Percentiles rank a stretch among this genome's conserved stretches.
Conservation (phyloP, 2,113 vertebrate genomes). For the Menidia beryllina region DNA sequence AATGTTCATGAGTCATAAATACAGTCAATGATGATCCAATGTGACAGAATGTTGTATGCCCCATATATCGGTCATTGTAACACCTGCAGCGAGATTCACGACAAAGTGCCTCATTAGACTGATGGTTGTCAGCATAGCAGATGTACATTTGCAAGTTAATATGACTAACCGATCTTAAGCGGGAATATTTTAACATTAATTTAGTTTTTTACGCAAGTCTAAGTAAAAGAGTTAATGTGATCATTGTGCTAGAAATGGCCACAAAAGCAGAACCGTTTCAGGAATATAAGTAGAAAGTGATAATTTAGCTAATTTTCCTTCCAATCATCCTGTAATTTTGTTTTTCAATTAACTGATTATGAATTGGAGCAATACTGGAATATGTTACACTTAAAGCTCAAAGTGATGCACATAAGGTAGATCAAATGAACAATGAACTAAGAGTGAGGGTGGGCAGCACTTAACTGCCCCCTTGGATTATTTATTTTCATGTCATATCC, state of each 20-base stretch:
- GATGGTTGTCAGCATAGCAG: slow-evolving; percentile 48
- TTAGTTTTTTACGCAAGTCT: not conserved
- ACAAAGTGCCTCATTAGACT: slow-evolving; percentile 44
- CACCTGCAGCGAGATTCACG: slow-evolving; percentile 38
- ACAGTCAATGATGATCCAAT: slow-evolving; percentile 50
- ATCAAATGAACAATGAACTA: no score
- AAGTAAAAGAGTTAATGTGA: not conserved
- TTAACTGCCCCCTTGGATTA: no score
- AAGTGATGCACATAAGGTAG: no score
- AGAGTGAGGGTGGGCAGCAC: no score
- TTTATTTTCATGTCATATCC: no score
- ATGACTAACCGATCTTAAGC: slow-evolving; percentile 4
- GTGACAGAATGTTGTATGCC: slow-evolving; percentile 47
- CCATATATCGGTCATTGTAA: slow-evolving; percentile 47
- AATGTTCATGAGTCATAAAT: slow-evolving; percentile 53
- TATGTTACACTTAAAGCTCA: no score
- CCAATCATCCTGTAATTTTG: no score
- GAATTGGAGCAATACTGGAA: no score
- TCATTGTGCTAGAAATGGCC: not conserved
- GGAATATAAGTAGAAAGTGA: no score
- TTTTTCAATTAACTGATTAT: no score
- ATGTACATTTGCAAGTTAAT: slow-evolving; percentile 56
- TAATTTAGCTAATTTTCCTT: no score
- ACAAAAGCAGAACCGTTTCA: not conserved
- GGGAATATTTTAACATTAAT: not conserved